These are phyloP conservation scores for Cheirogaleus major DNA, from an alignment of 2,797 vertebrate genomes.

Conservation along the genomic window DNA sequence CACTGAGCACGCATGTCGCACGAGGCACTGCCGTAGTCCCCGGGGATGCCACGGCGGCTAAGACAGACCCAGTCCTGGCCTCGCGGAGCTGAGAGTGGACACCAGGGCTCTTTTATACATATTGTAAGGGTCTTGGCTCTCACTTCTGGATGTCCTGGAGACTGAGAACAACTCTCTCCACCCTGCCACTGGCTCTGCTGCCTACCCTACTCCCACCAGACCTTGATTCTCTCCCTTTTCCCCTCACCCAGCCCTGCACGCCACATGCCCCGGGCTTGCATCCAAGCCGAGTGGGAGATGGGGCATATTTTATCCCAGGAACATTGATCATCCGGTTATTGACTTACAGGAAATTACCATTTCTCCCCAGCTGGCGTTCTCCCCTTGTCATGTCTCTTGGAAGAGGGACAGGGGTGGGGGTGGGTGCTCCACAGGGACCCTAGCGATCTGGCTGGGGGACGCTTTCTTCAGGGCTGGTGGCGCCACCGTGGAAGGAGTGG, in stretches of 20 bases:
- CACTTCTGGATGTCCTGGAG: neutral
- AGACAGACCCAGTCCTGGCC: neutral
- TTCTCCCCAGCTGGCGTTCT: neutral
- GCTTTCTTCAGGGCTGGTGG: neutral
- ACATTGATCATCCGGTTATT: conserved; percentile 62
- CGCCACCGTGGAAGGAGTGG: fast-evolving
- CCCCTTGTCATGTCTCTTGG: neutral
- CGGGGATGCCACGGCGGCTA: fast-evolving
- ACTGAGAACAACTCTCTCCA: neutral
- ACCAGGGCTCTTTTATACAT: too few relatives aligned
- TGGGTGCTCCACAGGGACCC: neutral
- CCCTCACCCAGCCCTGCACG: neutral
- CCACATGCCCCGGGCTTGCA: conserved; percentile 56
- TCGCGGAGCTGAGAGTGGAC: neutral
- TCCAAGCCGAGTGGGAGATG: conserved; percentile 64
- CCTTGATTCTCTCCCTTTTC: neutral
- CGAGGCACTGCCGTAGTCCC: neutral
- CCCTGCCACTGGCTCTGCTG: neutral
- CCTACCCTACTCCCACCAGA: neutral
- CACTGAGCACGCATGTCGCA: neutral
- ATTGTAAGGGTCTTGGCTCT: neutral
- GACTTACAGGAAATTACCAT: conserved; percentile 72
- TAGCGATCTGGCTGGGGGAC: neutral
- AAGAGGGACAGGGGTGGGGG: neutral
- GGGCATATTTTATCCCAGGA: conserved; percentile 66